phyloP scores from a whole-genome alignment of 2,113 vertebrate genomes.

The Dipodomys spectabilis region DNA sequence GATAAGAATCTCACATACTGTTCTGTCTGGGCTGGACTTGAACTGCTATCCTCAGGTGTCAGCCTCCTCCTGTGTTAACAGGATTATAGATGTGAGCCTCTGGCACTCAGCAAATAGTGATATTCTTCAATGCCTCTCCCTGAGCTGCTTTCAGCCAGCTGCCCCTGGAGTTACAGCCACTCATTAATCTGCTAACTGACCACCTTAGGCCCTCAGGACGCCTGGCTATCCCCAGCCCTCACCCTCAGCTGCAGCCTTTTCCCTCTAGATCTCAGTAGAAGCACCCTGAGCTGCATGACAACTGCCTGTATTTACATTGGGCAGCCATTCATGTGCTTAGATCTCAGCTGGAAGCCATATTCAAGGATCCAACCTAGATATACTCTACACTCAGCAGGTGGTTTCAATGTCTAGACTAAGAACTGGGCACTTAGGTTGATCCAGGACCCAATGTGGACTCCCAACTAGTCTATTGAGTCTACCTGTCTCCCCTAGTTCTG shows the following conservation, averaged over 20 bases:
- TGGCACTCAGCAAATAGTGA: neutral
- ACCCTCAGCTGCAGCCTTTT: neutral
- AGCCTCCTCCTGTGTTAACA: no score
- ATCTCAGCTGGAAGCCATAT: neutral
- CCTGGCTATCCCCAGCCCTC: fast-evolving
- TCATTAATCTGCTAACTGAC: neutral
- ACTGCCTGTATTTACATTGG: neutral
- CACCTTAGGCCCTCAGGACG: no score
- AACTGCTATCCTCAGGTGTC: no score
- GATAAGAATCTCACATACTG: no score
- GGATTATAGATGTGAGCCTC: no score
- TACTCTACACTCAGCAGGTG: neutral
- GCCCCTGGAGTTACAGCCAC: neutral
- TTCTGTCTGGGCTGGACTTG: no score
- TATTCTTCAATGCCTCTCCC: neutral
- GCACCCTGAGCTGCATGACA: fast-evolving
- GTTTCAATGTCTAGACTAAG: neutral
- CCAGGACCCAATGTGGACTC: no score
- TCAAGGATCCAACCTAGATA: neutral
- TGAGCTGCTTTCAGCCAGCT: neutral
- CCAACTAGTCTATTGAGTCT: no score
- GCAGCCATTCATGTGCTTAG: neutral
- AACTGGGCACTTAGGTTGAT: neutral
- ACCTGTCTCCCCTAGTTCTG: no score
- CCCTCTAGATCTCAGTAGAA: neutral